Evolutionary conservation across 2,797 vertebrate species (phyloP).

Genomic region (Paedocypris micromegethes): DNA sequence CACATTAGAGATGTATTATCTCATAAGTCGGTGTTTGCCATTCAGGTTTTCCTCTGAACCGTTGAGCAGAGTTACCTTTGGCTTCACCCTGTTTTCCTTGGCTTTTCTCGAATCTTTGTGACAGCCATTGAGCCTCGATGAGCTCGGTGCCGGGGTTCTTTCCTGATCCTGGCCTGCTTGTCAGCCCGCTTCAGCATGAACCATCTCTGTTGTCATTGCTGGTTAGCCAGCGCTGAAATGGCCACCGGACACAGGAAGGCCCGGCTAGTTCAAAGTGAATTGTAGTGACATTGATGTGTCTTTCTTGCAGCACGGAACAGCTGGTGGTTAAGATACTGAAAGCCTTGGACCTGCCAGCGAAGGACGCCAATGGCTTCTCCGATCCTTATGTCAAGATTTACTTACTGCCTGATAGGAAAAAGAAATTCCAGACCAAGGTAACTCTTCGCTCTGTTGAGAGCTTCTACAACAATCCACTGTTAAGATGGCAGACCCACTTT

Average conservation of each 20-base stretch:
- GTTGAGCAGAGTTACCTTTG: slow-evolving; percentile 3
- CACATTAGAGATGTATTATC: slow-evolving; percentile 39
- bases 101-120: slow-evolving; percentile 2
- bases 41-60: slow-evolving; percentile 6
- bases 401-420: slow-evolving; percentile 90
- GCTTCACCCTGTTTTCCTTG: background rate
- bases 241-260: background rate
- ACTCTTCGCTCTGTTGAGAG: slow-evolving; percentile 6
- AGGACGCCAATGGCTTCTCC: slow-evolving; percentile 88
- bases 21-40: slow-evolving; percentile 9
- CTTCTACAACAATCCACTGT: slow-evolving; percentile 9
- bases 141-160: background rate
- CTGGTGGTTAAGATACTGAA: slow-evolving; percentile 87
- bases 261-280: slow-evolving; percentile 30
- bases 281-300: slow-evolving; percentile 32
- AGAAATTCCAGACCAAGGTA: slow-evolving; percentile 92
- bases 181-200: slow-evolving; percentile 27
- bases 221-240: slow-evolving; percentile 14
- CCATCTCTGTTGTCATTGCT: slow-evolving; percentile 18
- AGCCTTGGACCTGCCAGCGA: slow-evolving; percentile 85
- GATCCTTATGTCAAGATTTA: slow-evolving; percentile 94
- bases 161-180: slow-evolving; percentile 22
- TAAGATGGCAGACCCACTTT: slow-evolving; percentile 21
- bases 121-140: slow-evolving; percentile 14
- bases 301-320: slow-evolving; percentile 76